These are phyloP conservation scores for Drosophila ironensis DNA, from an alignment of 1,140 invertebrate species.

Conservation along the genomic window DNA sequence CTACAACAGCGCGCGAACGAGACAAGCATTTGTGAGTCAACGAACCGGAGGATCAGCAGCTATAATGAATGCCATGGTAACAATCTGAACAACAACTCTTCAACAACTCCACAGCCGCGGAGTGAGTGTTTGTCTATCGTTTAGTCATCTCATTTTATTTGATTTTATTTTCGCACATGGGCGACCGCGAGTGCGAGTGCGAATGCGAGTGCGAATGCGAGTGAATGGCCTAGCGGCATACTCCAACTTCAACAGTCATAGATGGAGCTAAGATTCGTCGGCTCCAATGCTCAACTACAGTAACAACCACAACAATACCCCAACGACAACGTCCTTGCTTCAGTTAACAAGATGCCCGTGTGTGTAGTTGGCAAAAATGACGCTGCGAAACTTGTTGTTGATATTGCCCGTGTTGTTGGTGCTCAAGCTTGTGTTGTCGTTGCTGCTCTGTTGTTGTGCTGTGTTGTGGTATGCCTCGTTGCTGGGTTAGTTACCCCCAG, in stretches of 20 bases:
- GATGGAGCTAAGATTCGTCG: no score
- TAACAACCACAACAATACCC: background rate
- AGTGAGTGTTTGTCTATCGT: constrained; percentile 50
- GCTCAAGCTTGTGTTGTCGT: constrained; percentile 2
- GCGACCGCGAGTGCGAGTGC: no score
- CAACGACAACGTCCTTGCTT: constrained; percentile 62
- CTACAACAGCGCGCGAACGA: constrained; percentile 1
- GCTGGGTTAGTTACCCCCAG: constrained; percentile 81
- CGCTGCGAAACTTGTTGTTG: constrained; percentile 56
- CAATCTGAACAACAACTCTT: background rate
- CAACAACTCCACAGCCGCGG: constrained; percentile 7
- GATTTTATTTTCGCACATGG: constrained; percentile 40
- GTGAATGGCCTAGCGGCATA: constrained; percentile 54
- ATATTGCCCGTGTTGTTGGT: constrained; percentile 4
- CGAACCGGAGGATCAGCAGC: constrained; percentile 48
- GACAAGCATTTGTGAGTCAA: constrained; percentile 65
- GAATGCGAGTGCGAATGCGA: no score
- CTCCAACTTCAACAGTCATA: constrained; percentile 10
- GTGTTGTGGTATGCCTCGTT: constrained; percentile 45
- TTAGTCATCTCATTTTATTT: constrained; percentile 43
- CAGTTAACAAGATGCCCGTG: constrained; percentile 56
- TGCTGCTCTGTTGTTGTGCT: constrained; percentile 18
- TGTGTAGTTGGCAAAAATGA: no score
- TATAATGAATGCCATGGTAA: background rate
- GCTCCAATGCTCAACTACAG: background rate